Evolutionary conservation across 2,113 vertebrate genomes (phyloP).

Genomic region (Terrapene triunguis): DNA sequence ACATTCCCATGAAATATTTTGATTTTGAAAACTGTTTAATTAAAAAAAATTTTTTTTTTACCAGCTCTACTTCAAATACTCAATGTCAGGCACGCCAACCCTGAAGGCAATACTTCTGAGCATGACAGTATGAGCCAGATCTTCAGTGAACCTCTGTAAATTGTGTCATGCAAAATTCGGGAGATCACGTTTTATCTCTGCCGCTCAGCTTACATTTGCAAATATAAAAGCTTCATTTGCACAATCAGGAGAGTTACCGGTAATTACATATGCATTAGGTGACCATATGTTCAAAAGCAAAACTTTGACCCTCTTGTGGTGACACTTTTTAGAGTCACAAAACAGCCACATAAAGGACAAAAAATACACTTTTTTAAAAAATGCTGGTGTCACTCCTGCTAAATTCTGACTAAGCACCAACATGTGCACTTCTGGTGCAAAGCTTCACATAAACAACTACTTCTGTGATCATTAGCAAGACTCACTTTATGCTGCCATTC

Average conservation of each 20-base stretch:
- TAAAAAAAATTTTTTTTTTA: not conserved
- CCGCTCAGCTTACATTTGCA: not conserved
- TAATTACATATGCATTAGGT: accelerated
- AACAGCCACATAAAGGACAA: not conserved
- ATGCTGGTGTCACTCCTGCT: not conserved
- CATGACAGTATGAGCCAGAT: not conserved
- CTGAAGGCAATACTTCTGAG: not conserved
- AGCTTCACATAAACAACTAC: not conserved
- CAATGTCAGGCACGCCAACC: accelerated
- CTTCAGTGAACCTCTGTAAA: not conserved
- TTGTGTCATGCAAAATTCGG: not conserved
- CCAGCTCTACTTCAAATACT: not conserved
- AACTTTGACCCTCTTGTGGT: accelerated
- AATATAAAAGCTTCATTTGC: not conserved
- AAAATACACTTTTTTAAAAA: not conserved
- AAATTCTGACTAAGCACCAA: not conserved
- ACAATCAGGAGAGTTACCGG: not conserved
- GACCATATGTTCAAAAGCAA: not conserved
- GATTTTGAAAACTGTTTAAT: not conserved
- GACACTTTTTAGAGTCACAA: not conserved
- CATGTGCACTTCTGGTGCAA: not conserved
- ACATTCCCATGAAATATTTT: not conserved
- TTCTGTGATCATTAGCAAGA: not conserved
- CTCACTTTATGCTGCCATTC: not conserved
- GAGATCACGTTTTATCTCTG: not conserved